These are phyloP conservation scores for Lepus americanus DNA, from an alignment of 2,113 vertebrate genomes.

Conservation along the genomic window DNA sequence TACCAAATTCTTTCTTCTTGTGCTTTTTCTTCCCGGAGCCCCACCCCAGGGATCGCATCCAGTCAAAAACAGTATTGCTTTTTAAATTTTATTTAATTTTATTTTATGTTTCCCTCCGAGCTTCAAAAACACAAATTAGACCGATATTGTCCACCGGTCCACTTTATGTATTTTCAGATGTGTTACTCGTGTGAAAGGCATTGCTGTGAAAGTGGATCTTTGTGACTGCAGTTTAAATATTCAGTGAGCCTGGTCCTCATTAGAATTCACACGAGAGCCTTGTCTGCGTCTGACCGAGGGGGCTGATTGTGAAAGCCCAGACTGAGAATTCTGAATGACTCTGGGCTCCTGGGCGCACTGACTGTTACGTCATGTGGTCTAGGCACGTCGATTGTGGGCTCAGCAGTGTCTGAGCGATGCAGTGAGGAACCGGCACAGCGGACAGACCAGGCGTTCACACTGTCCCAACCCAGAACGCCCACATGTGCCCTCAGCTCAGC, in stretches of 20 bases:
- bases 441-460: no score
- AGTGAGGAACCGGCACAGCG: neutral
- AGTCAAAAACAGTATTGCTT: conserved; percentile 33
- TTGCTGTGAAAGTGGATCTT: conserved; percentile 31
- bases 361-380: conserved; percentile 71
- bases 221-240: conserved; percentile 73
- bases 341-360: conserved; percentile 55
- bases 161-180: conserved; percentile 49
- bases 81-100: neutral
- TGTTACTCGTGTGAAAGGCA: conserved; percentile 38
- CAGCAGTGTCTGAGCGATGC: neutral
- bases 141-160: conserved; percentile 25
- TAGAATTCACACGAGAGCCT: conserved; percentile 76
- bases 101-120: neutral
- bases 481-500: neutral
- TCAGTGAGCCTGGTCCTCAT: conserved; percentile 68
- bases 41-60: neutral
- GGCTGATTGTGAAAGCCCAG: conserved; percentile 76
- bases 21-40: neutral
- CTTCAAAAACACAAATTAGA: conserved; percentile 35
- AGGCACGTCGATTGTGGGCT: conserved; percentile 36
- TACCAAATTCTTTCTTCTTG: conserved; percentile 30
- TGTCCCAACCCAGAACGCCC: neutral
- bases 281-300: conserved; percentile 76
- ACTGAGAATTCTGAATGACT: conserved; percentile 71